Conservation (phyloP, 2,797 vertebrate genomes). For the Hippopotamyrus pictus region DNA sequence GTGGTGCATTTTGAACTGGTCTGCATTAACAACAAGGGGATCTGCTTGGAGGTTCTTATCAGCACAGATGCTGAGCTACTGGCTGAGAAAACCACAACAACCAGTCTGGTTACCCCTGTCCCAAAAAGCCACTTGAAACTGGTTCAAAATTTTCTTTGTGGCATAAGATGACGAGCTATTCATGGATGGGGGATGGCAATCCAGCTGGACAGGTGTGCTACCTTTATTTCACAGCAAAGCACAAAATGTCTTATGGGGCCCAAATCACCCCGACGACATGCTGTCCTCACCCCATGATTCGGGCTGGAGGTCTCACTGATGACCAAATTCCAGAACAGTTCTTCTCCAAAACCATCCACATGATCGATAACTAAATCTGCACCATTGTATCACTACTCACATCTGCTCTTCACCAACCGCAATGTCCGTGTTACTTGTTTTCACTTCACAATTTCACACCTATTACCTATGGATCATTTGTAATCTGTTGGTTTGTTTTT, state of each 20-base stretch:
- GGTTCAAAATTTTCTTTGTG: not conserved
- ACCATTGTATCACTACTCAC: not conserved
- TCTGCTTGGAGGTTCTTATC: not conserved
- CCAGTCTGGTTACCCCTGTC: not conserved
- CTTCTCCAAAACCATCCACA: not conserved
- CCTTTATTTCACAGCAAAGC: not conserved
- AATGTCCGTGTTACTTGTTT: not conserved
- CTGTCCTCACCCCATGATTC: not conserved
- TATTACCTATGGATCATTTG: not conserved
- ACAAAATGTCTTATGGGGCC: not conserved
- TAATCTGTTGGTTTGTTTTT: not conserved
- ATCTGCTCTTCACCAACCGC: not conserved
- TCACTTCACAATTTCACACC: not conserved
- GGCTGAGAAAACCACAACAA: not conserved
- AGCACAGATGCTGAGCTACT: not conserved
- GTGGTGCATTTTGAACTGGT: not conserved
- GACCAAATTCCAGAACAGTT: not conserved
- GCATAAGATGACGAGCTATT: not conserved
- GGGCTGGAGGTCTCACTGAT: not conserved
- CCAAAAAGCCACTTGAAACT: not conserved
- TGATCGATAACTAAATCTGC: not conserved
- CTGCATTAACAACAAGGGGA: not conserved
- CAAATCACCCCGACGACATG: not conserved
- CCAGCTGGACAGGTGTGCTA: not conserved
- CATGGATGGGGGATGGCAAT: not conserved